Conservation (phyloP, 2,113 vertebrate species). For the Eidolon helvum region DNA sequence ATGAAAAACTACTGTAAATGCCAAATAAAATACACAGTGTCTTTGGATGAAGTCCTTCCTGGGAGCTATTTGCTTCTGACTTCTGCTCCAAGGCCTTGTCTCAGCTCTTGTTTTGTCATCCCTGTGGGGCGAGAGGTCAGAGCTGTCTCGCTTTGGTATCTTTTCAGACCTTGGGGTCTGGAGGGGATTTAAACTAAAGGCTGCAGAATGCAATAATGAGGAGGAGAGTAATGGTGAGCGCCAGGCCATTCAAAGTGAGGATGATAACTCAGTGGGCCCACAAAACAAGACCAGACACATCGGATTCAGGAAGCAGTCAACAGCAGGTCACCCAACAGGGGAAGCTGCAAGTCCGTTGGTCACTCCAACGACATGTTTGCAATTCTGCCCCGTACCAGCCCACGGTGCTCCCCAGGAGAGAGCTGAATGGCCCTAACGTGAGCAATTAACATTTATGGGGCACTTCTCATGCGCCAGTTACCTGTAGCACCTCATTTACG, state of each 20-base stretch:
- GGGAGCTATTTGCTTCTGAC: not conserved
- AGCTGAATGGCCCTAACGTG: accelerated
- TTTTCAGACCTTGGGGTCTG: not conserved
- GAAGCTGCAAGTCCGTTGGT: not conserved
- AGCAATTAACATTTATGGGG: not conserved
- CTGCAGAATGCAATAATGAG: not conserved
- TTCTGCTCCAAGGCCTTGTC: not conserved
- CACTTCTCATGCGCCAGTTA: accelerated
- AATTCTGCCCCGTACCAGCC: not conserved
- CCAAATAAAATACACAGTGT: not conserved
- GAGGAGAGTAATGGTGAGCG: not conserved
- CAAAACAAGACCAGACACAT: not conserved
- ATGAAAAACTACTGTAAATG: not conserved
- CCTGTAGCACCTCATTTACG: accelerated
- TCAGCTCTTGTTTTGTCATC: not conserved
- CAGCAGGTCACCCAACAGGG: not conserved
- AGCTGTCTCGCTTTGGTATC: not conserved
- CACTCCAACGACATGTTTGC: accelerated
- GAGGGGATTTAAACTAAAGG: not conserved
- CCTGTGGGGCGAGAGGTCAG: not conserved
- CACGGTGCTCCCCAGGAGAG: not conserved
- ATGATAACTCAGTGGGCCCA: not conserved
- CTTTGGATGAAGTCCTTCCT: not conserved
- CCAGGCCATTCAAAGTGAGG: not conserved
- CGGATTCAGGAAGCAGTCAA: not conserved